A percentile compares a stretch with the other conserved stretches of the same genome.
These are phyloP conservation scores for Oenanthe melanoleuca DNA, from an alignment of 2,113 vertebrate species.

Conservation along the genomic window DNA sequence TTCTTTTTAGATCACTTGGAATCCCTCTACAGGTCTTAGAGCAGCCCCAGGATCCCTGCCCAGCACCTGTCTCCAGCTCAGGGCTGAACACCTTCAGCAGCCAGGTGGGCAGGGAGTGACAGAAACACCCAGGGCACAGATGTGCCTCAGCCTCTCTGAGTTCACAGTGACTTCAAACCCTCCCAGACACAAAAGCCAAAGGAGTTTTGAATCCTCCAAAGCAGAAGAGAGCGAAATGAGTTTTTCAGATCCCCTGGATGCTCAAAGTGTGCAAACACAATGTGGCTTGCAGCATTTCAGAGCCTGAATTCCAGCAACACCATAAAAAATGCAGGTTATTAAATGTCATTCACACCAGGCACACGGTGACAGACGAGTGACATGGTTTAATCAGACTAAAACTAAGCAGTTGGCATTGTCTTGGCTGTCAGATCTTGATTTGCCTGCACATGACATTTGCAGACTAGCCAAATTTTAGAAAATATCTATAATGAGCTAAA, in stretches of 20 bases:
- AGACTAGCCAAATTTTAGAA: background rate
- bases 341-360: background rate
- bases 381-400: background rate
- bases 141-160: background rate
- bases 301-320: background rate
- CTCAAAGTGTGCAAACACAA: background rate
- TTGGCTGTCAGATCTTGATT: background rate
- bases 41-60: background rate
- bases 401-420: background rate
- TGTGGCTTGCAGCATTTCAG: background rate
- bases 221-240: slow-evolving; percentile 17
- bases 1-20: background rate
- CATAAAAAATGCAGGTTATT: background rate
- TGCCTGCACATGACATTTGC: background rate
- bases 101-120: background rate
- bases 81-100: background rate
- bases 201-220: slow-evolving; percentile 55
- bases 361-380: background rate
- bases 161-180: slow-evolving; percentile 30
- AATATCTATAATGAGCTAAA: background rate
- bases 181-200: slow-evolving; percentile 38
- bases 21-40: background rate
- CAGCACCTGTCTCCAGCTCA: background rate
- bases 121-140: background rate
- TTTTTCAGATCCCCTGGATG: slow-evolving; percentile 58